phyloP scores from a whole-genome alignment of 1,140 invertebrate genomes.

The Leptopilina clavipes region DNA sequence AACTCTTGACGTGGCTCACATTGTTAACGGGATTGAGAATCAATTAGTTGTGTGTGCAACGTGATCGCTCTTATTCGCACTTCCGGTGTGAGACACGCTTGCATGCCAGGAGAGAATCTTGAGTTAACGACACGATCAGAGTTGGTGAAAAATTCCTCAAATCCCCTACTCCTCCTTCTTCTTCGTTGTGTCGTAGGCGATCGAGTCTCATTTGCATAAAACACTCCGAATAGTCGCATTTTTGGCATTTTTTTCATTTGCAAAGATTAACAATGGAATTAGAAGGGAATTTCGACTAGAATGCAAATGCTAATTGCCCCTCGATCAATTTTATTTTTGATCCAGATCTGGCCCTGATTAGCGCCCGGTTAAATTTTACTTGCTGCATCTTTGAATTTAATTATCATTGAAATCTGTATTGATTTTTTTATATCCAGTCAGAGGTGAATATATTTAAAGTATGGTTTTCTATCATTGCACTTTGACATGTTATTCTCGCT shows the following conservation, averaged over 20 bases:
- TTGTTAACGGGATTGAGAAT: conserved; percentile 47
- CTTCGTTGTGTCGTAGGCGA: background rate
- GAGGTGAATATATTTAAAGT: too few relatives aligned
- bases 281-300: too few relatives aligned
- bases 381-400: too few relatives aligned
- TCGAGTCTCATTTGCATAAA: background rate
- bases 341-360: too few relatives aligned
- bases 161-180: background rate
- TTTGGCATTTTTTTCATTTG: too few relatives aligned
- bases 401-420: too few relatives aligned
- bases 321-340: too few relatives aligned
- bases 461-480: background rate
- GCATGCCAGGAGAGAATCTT: conserved; percentile 1
- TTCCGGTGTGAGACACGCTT: conserved; percentile 19
- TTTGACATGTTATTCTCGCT: background rate
- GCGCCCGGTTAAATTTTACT: too few relatives aligned
- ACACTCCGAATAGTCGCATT: background rate
- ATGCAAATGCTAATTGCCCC: too few relatives aligned
- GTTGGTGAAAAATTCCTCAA: conserved; percentile 3
- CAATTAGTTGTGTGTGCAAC: conserved; percentile 49
- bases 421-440: too few relatives aligned
- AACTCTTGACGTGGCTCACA: background rate
- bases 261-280: too few relatives aligned
- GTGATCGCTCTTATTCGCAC: conserved; percentile 30
- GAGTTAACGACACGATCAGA: conserved; percentile 10